Conservation (phyloP, 2,888 invertebrate species). For the Eupsilia transversa region DNA sequence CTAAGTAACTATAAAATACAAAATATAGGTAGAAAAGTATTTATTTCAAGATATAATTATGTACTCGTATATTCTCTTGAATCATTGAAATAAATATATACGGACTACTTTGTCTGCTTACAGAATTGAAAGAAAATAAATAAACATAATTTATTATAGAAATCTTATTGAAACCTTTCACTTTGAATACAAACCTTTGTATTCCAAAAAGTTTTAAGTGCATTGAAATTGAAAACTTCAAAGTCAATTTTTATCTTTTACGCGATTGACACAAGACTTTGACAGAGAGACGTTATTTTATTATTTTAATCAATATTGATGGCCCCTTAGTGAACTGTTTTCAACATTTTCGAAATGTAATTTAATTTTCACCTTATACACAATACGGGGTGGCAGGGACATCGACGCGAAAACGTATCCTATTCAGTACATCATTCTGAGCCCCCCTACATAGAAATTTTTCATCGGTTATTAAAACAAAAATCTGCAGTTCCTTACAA, state of each 20-base stretch:
- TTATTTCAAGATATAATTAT: not conserved
- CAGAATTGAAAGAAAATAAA: slow-evolving; percentile 22
- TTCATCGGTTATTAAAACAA: too few relatives aligned
- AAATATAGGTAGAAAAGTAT: too few relatives aligned
- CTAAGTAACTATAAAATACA: not conserved
- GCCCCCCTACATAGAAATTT: too few relatives aligned
- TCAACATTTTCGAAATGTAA: not conserved
- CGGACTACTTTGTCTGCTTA: slow-evolving; percentile 6
- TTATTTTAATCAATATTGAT: too few relatives aligned
- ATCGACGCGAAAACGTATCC: too few relatives aligned
- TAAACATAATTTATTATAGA: slow-evolving; percentile 3
- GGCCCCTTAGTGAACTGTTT: not conserved
- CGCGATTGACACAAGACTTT: not conserved
- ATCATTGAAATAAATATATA: not conserved
- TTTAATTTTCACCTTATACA: not conserved
- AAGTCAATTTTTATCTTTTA: not conserved
- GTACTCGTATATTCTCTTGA: not conserved
- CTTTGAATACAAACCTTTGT: not conserved
- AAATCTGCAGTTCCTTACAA: too few relatives aligned
- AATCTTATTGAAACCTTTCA: slow-evolving; percentile 20
- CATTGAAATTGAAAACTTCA: slow-evolving; percentile 10
- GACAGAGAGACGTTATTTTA: not conserved
- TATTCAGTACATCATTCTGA: too few relatives aligned
- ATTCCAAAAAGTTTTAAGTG: not conserved
- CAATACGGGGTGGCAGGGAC: too few relatives aligned